Evolutionary conservation across 2,797 vertebrate species (phyloP).

Genomic region (Gorsachius magnificus): DNA sequence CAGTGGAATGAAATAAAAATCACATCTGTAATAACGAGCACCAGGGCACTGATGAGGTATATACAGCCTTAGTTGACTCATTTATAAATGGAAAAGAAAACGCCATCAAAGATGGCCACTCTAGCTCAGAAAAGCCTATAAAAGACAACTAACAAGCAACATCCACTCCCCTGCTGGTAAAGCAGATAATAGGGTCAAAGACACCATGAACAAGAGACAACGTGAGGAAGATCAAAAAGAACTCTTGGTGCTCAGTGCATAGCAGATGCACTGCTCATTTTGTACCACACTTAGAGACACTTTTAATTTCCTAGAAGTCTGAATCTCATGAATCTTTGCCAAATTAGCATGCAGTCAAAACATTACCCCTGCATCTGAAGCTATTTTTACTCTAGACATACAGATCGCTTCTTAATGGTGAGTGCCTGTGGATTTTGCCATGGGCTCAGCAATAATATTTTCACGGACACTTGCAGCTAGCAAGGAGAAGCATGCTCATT

Average conservation of each 20-base stretch:
- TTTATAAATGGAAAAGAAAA: constrained; percentile 1
- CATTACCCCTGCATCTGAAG: constrained; percentile 43
- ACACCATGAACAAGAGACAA: neutral
- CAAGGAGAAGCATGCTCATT: constrained; percentile 12
- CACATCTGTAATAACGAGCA: neutral
- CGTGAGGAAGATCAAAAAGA: neutral
- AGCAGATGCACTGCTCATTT: constrained; percentile 31
- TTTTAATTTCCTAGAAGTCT: constrained; percentile 60
- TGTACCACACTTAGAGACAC: constrained; percentile 17
- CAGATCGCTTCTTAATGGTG: constrained; percentile 37
- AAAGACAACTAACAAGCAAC: constrained; percentile 16
- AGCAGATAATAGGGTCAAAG: constrained; percentile 35
- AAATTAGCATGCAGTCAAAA: constrained; percentile 59
- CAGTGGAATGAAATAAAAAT: constrained; percentile 6
- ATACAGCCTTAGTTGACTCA: neutral
- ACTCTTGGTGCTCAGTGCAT: neutral
- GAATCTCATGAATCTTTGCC: constrained; percentile 59
- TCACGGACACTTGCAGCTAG: constrained; percentile 20
- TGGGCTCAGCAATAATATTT: constrained; percentile 43
- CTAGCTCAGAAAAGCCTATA: constrained; percentile 4
- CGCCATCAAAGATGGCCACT: neutral
- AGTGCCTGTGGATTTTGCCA: constrained; percentile 55
- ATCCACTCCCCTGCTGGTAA: constrained; percentile 10
- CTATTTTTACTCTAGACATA: constrained; percentile 40
- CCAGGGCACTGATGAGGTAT: neutral